phyloP scores from a whole-genome alignment of 1,140 invertebrate genomes.

The Telenomus remus region DNA sequence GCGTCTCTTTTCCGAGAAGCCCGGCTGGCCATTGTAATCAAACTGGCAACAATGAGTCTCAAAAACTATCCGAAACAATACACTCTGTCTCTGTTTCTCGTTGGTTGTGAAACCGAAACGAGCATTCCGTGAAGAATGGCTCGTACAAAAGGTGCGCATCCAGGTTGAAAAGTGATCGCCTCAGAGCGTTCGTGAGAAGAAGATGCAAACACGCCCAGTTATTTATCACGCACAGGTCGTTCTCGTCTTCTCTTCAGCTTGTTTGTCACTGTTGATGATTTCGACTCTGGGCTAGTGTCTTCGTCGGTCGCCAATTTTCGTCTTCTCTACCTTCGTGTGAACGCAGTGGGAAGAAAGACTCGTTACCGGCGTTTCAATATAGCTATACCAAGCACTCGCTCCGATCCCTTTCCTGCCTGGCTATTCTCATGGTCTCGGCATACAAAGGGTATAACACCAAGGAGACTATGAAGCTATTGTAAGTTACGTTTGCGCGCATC shows the following conservation, averaged over 20 bases:
- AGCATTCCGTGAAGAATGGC: slow-evolving; percentile 36
- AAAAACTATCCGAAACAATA: slow-evolving; percentile 43
- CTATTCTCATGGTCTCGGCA: slow-evolving; percentile 48
- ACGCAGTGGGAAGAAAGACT: slow-evolving; percentile 57
- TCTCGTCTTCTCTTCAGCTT: slow-evolving; percentile 37
- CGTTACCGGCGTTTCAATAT: slow-evolving; percentile 61
- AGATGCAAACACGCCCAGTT: slow-evolving; percentile 61
- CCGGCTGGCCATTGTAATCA: slow-evolving; percentile 31
- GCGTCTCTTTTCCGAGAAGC: slow-evolving; percentile 26
- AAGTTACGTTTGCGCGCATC: slow-evolving; percentile 26
- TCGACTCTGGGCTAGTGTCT: slow-evolving; percentile 9
- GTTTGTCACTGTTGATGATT: slow-evolving; percentile 16
- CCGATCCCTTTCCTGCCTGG: slow-evolving; percentile 29
- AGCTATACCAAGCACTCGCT: slow-evolving; percentile 45
- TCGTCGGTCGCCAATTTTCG: slow-evolving; percentile 13
- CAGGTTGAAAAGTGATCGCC: slow-evolving; percentile 55
- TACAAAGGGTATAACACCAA: slow-evolving; percentile 53
- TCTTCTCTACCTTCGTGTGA: slow-evolving; percentile 1
- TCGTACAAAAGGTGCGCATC: slow-evolving; percentile 32
- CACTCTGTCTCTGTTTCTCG: not conserved
- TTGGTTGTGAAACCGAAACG: slow-evolving; percentile 39
- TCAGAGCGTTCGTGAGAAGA: slow-evolving; percentile 40
- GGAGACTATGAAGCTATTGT: slow-evolving; percentile 47
- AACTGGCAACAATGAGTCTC: slow-evolving; percentile 46
- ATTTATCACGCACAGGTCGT: slow-evolving; percentile 70